phyloP scores from a whole-genome alignment of 2,113 vertebrate genomes.

The Columba janthina region DNA sequence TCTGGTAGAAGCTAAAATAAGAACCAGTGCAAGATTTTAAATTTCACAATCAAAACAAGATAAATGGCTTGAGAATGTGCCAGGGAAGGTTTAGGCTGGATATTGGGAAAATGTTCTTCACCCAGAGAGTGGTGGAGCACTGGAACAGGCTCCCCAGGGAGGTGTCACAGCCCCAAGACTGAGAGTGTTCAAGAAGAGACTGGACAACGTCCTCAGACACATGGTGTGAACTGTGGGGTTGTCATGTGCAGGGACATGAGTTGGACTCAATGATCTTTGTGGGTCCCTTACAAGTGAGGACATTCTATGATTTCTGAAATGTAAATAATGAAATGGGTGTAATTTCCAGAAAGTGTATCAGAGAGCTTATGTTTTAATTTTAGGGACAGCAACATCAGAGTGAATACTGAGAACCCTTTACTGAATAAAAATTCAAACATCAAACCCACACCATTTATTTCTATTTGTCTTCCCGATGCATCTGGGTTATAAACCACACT shows the following conservation, averaged over 20 bases:
- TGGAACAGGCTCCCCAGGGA: too few species aligned
- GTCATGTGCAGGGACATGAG: too few species aligned
- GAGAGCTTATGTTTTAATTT: background rate
- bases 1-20: background rate
- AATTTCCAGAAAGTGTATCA: background rate
- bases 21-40: background rate
- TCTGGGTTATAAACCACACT: background rate
- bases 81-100: too few species aligned
- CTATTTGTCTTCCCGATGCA: background rate
- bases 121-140: too few species aligned
- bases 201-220: too few species aligned
- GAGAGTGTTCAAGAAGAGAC: too few species aligned
- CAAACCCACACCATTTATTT: background rate
- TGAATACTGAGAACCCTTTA: background rate
- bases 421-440: constrained; percentile 8
- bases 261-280: too few species aligned
- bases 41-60: background rate
- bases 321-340: background rate
- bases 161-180: too few species aligned
- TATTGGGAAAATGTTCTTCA: too few species aligned
- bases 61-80: too few species aligned
- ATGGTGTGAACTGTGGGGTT: too few species aligned
- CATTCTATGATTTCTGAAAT: background rate
- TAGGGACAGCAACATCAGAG: background rate
- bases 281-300: too few species aligned